Base-by-base conservation (phyloP, 2,797 vertebrate species). In the Eurystomus glaucurus region DNA sequence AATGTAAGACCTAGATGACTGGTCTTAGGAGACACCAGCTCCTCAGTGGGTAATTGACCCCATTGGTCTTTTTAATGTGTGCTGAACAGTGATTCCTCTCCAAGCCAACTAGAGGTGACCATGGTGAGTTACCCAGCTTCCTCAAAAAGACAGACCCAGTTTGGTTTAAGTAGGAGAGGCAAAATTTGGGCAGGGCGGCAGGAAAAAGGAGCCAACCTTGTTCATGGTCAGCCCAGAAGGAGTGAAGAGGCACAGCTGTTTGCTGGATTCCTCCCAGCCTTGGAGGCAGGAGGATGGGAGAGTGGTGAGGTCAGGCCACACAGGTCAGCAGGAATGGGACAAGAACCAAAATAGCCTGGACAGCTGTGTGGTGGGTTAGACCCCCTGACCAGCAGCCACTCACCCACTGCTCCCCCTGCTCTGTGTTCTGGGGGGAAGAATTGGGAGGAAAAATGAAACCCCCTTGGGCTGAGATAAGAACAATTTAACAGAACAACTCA, bases 1-100 rank as follows among this genome's bases (percentile, higher is more conserved):
- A 13, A 4, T 0, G 0, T 51, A 28, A 54, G 39, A 39, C 14
- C 39, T 50, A 39, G 23, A 20, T 45, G 54, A 45, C 4, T 3
- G 16, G 26, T 33, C n/a, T 39, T 21, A 7, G 54, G 23, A 69
- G n/a, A 23, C 43, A 62, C 18, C 43, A 74, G 41, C 45, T 77
- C 41, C 84, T 58, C 57, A 23, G 3, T 2, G 23, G n/a, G 7
- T 26, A 45, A 65, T 1, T 71, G 25, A 41, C 51, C 39, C 31
- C 10, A 0, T n/a, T 31, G 46, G 52, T 35, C 29, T 50, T 82
- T 65, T 82, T 65, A 33, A 23, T 26, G 12, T 35, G 37, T 70
- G 25, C 12, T 58, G 11, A 81, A 33, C 54, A 50, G 35, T 1
- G 2, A 18, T 28, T 62, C 55, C 22, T 50, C 43, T 29, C 43